Evolutionary conservation across 2,113 vertebrate species (phyloP).

Genomic region (Rana temporaria): DNA sequence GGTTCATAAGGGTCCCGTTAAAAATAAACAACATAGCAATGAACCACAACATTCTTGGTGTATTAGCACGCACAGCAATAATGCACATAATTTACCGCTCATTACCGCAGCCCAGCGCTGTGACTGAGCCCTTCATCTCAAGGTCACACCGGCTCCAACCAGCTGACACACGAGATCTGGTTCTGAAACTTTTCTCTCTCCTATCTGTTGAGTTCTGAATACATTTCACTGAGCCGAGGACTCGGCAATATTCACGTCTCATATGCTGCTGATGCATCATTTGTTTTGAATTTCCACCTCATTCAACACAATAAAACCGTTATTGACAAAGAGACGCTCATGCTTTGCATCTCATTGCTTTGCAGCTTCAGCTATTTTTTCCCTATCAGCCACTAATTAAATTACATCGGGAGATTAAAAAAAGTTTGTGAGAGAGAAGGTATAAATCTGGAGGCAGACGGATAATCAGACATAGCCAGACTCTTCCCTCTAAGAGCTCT

Average conservation of each 20-base stretch:
- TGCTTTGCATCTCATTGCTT: constrained; percentile 57
- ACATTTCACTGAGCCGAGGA: constrained; percentile 7
- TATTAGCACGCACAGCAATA: neutral
- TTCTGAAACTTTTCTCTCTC: constrained; percentile 4
- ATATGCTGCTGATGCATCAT: constrained; percentile 59
- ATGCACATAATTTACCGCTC: neutral
- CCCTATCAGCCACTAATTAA: constrained; percentile 63
- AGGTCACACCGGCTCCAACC: neutral
- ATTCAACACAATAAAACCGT: constrained; percentile 61
- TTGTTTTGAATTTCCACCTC: constrained; percentile 61
- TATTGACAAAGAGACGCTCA: constrained; percentile 62
- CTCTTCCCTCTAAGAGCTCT: neutral
- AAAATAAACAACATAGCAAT: neutral
- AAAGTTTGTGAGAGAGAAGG: constrained; percentile 55
- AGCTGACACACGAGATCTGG: neutral
- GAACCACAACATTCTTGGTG: neutral
- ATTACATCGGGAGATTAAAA: constrained; percentile 63
- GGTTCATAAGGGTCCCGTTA: neutral
- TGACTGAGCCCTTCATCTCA: neutral
- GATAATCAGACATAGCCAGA: constrained; percentile 13
- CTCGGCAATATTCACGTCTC: constrained; percentile 15
- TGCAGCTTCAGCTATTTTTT: constrained; percentile 64
- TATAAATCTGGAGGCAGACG: constrained; percentile 48
- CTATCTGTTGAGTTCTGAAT: neutral
- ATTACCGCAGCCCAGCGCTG: neutral